phyloP scores from a whole-genome alignment of 2,888 invertebrate species.

The Drosophila maculinotata region DNA sequence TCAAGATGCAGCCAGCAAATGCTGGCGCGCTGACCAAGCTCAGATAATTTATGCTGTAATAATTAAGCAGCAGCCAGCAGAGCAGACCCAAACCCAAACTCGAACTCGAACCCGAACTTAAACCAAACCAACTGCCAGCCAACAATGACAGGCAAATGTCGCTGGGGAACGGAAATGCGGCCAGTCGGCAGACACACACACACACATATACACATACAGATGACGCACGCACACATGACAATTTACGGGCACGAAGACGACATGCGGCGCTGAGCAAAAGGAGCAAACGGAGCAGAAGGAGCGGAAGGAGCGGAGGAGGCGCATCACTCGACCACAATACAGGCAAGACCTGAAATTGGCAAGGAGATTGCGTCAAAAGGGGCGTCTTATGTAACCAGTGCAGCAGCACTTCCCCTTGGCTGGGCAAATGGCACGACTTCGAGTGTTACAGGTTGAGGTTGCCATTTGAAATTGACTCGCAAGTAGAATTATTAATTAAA shows the following conservation, averaged over 20 bases:
- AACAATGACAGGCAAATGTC: conserved; percentile 64
- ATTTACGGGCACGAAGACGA: conserved; percentile 45
- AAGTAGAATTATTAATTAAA: conserved; percentile 31
- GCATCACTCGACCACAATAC: conserved; percentile 53
- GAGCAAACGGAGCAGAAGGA: too few relatives aligned
- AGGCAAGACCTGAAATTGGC: conserved; percentile 46
- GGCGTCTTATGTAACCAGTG: conserved; percentile 23
- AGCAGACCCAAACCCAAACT: conserved; percentile 8
- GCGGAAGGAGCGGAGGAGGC: conserved; percentile 20
- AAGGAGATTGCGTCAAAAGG: conserved; percentile 13
- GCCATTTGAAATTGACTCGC: conserved; percentile 33
- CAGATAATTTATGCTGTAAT: conserved; percentile 79
- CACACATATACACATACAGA: conserved; percentile 13
- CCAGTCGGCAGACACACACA: conserved; percentile 24
- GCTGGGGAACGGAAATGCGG: conserved; percentile 56
- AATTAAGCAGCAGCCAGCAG: conserved; percentile 66
- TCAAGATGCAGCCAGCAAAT: conserved; percentile 58
- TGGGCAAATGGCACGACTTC: conserved; percentile 4
- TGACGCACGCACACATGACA: conserved; percentile 25
- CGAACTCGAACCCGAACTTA: conserved; percentile 22
- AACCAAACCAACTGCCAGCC: conserved; percentile 30
- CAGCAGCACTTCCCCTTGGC: conserved; percentile 13
- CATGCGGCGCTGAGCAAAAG: conserved; percentile 43
- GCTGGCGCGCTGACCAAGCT: conserved; percentile 22
- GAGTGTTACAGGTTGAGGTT: conserved; percentile 12